Base-by-base conservation (phyloP, 2,797 vertebrate genomes). In the Hirundo rustica region DNA sequence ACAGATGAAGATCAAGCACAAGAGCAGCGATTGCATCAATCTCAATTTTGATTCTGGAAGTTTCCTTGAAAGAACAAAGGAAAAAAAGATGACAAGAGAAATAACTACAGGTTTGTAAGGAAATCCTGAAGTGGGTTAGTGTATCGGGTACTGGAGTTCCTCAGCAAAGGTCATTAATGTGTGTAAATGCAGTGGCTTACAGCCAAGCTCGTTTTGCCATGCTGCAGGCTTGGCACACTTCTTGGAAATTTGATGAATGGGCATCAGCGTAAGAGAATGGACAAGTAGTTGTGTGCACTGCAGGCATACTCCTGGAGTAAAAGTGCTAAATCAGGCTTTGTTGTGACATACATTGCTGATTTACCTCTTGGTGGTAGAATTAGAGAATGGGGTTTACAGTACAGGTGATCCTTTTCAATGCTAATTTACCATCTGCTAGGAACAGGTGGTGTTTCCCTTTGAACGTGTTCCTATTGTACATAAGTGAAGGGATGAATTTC, bases 381-480 rank as follows among this genome's bases (percentile, higher is more conserved):
- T 55, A 91, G 76, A 88, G 95, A 94, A 76, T 38, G 68, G 64
- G 68, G 13, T 58, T 95, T 87, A 81, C 70, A 90, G 82, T 89
- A 78, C 79, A 97, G 91, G 92, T 81, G 74, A 95, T 94, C 53
- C 75, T 93, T 94, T 92, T 88, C 92, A 74, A 44, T 94, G 91
- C 62, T 95, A 93, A 95, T 94, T 95, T 88, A 74, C 94, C 95
- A 95, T 97, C 97, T 97, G 96, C 88, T 81, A 36, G 48, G 87
- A 96, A 44, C 95, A 97, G 96, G 93, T 97, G 96, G 84, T 87
- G 58, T 80, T 96, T 97, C 74, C 68, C 86, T 96, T 93, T 94
- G 92, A 95, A 95, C 48, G 4, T 25, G 75, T 68, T 90, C 89
- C 80, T 92, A 23, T 89, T 94, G 81, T 89, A 87, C 32, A 20